These are phyloP conservation scores for Elymnias hypermnestra DNA, from an alignment of 1,140 invertebrate genomes.

Conservation along the genomic window DNA sequence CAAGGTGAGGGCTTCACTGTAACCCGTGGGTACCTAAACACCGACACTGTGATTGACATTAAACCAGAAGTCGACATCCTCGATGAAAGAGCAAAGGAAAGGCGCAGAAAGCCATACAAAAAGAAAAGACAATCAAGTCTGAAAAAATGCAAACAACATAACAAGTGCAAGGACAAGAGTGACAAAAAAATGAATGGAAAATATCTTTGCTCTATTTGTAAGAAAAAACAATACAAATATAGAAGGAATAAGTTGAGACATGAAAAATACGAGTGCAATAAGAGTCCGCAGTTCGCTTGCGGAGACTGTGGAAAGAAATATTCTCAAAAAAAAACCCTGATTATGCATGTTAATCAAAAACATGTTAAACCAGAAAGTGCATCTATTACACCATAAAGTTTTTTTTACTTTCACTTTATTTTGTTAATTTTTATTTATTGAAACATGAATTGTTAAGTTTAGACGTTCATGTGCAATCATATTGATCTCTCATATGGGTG, in stretches of 20 bases:
- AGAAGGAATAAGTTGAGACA: conserved; percentile 63
- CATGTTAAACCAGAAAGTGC: conserved; percentile 23
- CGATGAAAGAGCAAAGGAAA: conserved; percentile 28
- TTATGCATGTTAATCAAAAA: conserved; percentile 65
- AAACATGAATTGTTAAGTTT: conserved; percentile 58
- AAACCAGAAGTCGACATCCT: neutral
- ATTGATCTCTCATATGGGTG: conserved; percentile 19
- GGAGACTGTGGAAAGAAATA: conserved; percentile 58
- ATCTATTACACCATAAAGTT: conserved; percentile 12
- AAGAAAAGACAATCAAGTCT: conserved; percentile 27
- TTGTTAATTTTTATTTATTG: conserved; percentile 11
- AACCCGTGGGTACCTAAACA: neutral
- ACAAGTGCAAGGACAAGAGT: too few relatives aligned
- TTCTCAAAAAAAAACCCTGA: conserved; percentile 70
- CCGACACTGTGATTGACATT: neutral
- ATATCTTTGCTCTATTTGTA: conserved; percentile 59
- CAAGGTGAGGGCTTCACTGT: conserved; percentile 7
- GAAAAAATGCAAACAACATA: too few relatives aligned
- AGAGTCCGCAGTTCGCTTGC: conserved; percentile 70
- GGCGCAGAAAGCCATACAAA: conserved; percentile 30
- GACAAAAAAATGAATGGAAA: conserved; percentile 26
- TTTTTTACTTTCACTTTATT: conserved; percentile 22
- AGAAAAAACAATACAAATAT: conserved; percentile 64
- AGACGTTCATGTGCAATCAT: neutral
- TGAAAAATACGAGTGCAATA: conserved; percentile 70